These are phyloP conservation scores for Cyphomyrus plagiostoma DNA, from an alignment of 2,113 vertebrate species.

Conservation along the genomic window DNA sequence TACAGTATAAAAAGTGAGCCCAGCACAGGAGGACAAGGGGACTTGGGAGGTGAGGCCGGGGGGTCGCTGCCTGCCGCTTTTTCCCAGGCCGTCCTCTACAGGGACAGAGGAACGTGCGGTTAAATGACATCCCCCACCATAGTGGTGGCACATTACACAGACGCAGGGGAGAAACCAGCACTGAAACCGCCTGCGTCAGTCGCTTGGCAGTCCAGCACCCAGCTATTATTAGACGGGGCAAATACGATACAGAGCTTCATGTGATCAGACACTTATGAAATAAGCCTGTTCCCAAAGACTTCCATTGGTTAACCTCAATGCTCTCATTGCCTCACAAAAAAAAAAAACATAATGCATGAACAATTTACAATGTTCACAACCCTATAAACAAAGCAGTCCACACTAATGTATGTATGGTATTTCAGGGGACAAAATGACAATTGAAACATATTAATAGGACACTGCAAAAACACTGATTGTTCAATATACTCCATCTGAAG, in stretches of 20 bases:
- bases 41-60: not conserved
- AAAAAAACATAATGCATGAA: not conserved
- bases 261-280: constrained; percentile 36
- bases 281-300: constrained; percentile 17
- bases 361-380: not conserved
- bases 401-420: not conserved
- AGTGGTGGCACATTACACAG: not conserved
- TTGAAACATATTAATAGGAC: not conserved
- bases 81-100: not conserved
- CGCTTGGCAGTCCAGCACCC: constrained; percentile 10
- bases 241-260: constrained; percentile 52
- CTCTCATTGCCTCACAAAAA: not conserved
- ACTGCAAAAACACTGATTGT: not conserved
- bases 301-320: not conserved
- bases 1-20: not conserved
- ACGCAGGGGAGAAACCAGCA: not conserved
- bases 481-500: not conserved
- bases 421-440: not conserved
- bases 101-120: not conserved
- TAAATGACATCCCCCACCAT: not conserved
- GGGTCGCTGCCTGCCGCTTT: not conserved
- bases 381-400: not conserved
- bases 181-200: constrained; percentile 9
- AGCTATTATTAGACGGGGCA: constrained; percentile 50
- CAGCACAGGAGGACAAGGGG: not conserved